Conservation (phyloP, 2,888 invertebrate species). For the Scaptomyza parva region DNA sequence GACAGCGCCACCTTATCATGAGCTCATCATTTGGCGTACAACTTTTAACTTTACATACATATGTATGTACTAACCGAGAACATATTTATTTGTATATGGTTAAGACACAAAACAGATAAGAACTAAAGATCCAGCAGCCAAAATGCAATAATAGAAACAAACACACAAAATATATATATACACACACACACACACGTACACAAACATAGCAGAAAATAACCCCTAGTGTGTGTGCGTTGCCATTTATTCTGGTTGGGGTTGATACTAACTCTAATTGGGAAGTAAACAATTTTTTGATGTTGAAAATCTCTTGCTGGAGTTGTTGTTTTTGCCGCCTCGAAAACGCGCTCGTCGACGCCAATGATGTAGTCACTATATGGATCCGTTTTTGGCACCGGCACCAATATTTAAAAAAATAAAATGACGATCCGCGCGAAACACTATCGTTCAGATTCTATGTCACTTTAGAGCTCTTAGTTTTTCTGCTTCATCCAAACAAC, state of each 20-base stretch:
- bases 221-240: conserved; percentile 43
- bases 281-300: conserved; percentile 51
- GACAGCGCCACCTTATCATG: conserved; percentile 48
- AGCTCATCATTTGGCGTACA: conserved; percentile 45
- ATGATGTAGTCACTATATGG: not conserved
- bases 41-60: conserved; percentile 7
- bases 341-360: not conserved
- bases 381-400: not conserved
- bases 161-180: conserved; percentile 14
- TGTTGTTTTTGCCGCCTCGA: conserved; percentile 28
- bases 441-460: not conserved
- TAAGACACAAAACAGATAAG: conserved; percentile 21
- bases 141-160: conserved; percentile 34
- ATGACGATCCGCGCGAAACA: conserved; percentile 40
- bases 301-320: conserved; percentile 16
- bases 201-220: conserved; percentile 48
- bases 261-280: conserved; percentile 47
- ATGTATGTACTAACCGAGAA: conserved; percentile 1
- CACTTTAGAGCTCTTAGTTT: conserved; percentile 18
- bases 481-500: conserved; percentile 27
- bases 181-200: conserved; percentile 12
- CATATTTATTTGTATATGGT: conserved; percentile 8
- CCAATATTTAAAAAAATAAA: not conserved
- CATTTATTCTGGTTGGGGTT: conserved; percentile 56
- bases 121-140: conserved; percentile 28